Conservation (phyloP, 2,888 invertebrate species). For the Xylota segnis region DNA sequence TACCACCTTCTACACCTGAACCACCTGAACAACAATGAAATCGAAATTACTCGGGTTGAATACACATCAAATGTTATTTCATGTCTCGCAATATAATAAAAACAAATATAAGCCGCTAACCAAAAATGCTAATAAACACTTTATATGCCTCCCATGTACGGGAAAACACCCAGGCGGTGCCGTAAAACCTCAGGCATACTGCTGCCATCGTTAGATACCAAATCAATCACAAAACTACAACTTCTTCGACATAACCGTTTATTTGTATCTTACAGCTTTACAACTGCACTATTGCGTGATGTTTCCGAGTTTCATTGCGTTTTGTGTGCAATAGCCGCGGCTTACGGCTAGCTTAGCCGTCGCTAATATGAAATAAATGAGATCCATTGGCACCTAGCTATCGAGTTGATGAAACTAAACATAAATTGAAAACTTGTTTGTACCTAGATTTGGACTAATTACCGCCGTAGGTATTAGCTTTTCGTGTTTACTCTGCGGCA, state of each 20-base stretch:
- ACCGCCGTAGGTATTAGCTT: constrained; percentile 24
- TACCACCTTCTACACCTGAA: neutral
- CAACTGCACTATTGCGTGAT: constrained; percentile 57
- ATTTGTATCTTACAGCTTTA: constrained; percentile 28
- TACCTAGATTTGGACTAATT: constrained; percentile 47
- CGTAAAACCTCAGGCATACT: constrained; percentile 23
- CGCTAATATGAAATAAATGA: constrained; percentile 51
- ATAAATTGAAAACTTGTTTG: constrained; percentile 58
- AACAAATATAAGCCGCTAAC: constrained; percentile 40
- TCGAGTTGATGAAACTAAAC: constrained; percentile 29
- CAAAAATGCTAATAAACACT: constrained; percentile 41
- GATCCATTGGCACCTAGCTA: constrained; percentile 37
- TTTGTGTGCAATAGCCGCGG: constrained; percentile 37
- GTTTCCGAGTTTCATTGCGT: constrained; percentile 46
- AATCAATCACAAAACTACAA: constrained; percentile 46
- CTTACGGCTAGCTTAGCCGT: constrained; percentile 4
- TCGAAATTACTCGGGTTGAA: constrained; percentile 36
- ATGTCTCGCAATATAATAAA: constrained; percentile 25
- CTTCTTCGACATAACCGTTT: constrained; percentile 12
- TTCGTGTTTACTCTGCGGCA: constrained; percentile 11
- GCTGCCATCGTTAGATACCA: constrained; percentile 34
- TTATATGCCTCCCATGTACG: constrained; percentile 52
- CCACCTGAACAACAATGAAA: constrained; percentile 30
- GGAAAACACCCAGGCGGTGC: constrained; percentile 55
- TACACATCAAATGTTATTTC: constrained; percentile 40